phyloP scores from a whole-genome alignment of 2,797 vertebrate species.

The Chaetophractus vellerosus region DNA sequence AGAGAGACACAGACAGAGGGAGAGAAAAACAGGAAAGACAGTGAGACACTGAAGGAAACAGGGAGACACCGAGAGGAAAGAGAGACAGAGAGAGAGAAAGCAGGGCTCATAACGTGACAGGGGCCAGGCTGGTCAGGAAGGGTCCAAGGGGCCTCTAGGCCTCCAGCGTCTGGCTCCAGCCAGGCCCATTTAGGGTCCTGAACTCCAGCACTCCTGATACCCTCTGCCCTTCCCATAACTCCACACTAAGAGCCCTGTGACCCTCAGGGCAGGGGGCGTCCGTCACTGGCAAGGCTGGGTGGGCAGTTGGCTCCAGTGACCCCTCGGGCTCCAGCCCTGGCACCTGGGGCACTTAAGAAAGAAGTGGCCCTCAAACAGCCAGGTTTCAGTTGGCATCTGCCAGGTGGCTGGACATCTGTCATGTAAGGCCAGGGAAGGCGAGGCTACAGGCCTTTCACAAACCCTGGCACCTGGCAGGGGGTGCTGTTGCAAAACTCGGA shows the following conservation, averaged over 20 bases:
- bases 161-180: not conserved
- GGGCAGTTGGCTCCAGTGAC: not conserved
- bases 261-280: not conserved
- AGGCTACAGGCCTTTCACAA: not conserved
- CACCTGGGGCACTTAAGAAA: not conserved
- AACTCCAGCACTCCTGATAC: not conserved
- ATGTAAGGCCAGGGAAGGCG: not conserved
- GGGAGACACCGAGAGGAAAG: not conserved
- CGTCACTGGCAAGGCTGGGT: not conserved
- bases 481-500: not conserved
- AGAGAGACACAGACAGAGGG: not conserved
- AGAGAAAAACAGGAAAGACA: not conserved
- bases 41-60: not conserved
- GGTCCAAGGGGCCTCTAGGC: not conserved
- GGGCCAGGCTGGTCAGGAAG: not conserved
- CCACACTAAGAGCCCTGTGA: not conserved
- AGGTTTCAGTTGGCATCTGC: not conserved
- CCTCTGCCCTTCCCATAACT: not conserved
- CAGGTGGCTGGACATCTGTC: not conserved
- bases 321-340: not conserved
- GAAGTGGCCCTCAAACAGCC: fast-evolving
- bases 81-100: not conserved
- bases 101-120: not conserved
- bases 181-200: not conserved
- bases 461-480: not conserved